Evolutionary conservation across 2,888 invertebrate species (phyloP).

Genomic region (Pachycephus smyrnensis): DNA sequence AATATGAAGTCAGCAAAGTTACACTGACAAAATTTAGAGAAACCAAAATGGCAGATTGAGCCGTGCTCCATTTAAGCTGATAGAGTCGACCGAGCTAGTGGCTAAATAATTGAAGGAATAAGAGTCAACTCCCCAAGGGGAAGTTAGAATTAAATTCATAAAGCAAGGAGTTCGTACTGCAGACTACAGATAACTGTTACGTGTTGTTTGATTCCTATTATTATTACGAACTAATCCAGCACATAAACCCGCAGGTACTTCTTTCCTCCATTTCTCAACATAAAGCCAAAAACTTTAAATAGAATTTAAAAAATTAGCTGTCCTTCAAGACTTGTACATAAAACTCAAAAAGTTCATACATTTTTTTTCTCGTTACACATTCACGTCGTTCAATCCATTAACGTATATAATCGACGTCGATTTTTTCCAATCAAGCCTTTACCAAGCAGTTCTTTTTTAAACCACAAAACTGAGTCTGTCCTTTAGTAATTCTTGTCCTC

Average conservation of each 20-base stretch:
- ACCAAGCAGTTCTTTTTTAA: not conserved
- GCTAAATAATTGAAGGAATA: not conserved
- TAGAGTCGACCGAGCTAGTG: not conserved
- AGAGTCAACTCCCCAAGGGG: conserved; percentile 12
- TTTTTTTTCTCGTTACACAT: not conserved
- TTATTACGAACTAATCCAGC: not conserved
- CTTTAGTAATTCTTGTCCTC: not conserved
- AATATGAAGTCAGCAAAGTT: not conserved
- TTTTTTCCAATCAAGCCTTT: not conserved
- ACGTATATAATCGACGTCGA: not conserved
- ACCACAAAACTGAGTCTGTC: not conserved
- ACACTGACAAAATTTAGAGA: not conserved
- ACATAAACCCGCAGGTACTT: not conserved
- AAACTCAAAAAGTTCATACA: not conserved
- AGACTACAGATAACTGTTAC: not conserved
- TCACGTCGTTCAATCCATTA: not conserved
- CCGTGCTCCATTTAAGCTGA: not conserved
- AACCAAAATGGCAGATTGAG: conserved; percentile 9
- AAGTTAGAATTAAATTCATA: conserved; percentile 19
- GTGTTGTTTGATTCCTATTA: not conserved
- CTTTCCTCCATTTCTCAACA: not conserved
- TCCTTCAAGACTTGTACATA: not conserved
- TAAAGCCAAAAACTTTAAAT: not conserved
- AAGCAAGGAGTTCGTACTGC: not conserved
- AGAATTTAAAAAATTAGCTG: not conserved